Base-by-base conservation (phyloP, 2,888 invertebrate genomes). In the Hydropsyche betteni region DNA sequence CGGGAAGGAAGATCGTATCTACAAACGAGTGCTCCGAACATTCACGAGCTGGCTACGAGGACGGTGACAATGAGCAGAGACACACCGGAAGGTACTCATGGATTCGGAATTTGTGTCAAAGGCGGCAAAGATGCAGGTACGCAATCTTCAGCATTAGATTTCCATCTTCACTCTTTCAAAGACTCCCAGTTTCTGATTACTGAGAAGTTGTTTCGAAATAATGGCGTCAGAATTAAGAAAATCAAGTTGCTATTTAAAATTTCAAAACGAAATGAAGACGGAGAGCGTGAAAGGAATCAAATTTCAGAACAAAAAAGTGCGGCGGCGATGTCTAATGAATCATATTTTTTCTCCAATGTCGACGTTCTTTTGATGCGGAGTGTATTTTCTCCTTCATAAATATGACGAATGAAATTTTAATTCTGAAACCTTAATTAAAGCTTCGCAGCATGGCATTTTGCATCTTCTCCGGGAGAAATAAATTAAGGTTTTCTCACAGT, bases 31-130 rank as follows among this genome's bases (percentile, higher is more conserved):
- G 90, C 88, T 87, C 90, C 88, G 84, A 90, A 89, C 85, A 89
- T 91, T 79, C 91, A 92, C 82, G 94, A 94, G 85, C 89, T 94
- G 81, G 89, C 92, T 81, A 94, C 94, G 81, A 89, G 94, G 81
- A 95, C 94, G 78, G 93, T 95, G 83, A 93, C 92, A 84, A 95
- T 95, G 94, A 91, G 93, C 81, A 88, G 94, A 80, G 94, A 94
- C 83, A 91, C 91, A 74, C 91, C 93, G 78, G 93, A 94, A 83
- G 91, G 91, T 81, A 90, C 91, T 68, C 95, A 94, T 84, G 95
- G 95, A 77, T 95, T 95, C 86, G 95, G 95, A 79, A 95, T 95
- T 83, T 95, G 95, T 88, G 95, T 95, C 83, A 95, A 95, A 86
- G 95, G 95, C 82, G 95, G 95, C 81, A 94, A 94, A 87, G 94